These are phyloP conservation scores for Brachyalestes nurse DNA, from an alignment of 2,797 vertebrate genomes.

Conservation along the genomic window DNA sequence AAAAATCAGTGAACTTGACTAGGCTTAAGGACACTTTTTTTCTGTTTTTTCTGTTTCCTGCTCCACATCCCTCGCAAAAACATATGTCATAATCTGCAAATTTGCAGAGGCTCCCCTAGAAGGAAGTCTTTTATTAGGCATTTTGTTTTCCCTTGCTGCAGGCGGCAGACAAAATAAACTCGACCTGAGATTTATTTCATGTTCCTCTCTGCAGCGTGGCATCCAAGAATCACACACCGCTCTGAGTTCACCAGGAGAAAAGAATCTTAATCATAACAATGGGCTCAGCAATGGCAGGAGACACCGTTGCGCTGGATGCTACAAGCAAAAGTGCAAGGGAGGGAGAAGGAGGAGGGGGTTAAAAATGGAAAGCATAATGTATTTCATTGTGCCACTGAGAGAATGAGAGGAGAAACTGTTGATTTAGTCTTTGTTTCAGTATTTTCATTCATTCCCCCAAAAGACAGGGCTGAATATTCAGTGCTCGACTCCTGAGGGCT, in stretches of 20 bases:
- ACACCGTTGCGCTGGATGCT: conserved; percentile 59
- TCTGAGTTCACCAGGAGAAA: conserved; percentile 79
- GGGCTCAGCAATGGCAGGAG: conserved; percentile 48
- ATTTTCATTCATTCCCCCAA: conserved; percentile 71
- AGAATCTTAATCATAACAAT: conserved; percentile 90
- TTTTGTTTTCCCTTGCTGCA: conserved; percentile 78
- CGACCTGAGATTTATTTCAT: conserved; percentile 74
- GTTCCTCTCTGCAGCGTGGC: conserved; percentile 66
- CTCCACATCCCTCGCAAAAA: conserved; percentile 51
- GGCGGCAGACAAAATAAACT: conserved; percentile 84
- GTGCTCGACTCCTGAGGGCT: conserved; percentile 57
- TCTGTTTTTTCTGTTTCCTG: conserved; percentile 29
- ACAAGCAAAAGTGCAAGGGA: conserved; percentile 45
- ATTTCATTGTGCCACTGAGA: conserved; percentile 74
- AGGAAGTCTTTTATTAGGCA: conserved; percentile 85
- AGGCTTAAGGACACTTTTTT: background rate
- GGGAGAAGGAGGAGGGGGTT: conserved; percentile 1
- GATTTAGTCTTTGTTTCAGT: conserved; percentile 84
- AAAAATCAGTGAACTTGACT: conserved; percentile 7
- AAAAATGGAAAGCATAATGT: conserved; percentile 70
- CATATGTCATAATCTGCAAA: conserved; percentile 73
- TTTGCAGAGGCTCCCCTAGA: conserved; percentile 75
- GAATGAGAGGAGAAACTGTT: conserved; percentile 73
- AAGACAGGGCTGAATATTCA: conserved; percentile 77
- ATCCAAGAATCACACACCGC: conserved; percentile 86